phyloP scores from a whole-genome alignment of 2,113 vertebrate species.

The Brevimyrus niger region DNA sequence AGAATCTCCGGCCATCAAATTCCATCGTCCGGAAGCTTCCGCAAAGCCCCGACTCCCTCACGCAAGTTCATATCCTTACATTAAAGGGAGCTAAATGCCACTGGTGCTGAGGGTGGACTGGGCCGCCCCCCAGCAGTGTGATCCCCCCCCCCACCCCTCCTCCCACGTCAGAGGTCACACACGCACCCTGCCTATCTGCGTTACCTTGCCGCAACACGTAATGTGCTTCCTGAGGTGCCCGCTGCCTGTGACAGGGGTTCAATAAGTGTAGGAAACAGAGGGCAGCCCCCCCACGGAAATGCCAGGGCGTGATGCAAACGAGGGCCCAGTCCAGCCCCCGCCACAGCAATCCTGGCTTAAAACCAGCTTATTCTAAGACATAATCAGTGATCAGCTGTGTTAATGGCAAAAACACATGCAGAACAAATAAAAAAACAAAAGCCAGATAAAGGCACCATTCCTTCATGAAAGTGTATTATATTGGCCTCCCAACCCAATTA shows the following conservation, averaged over 20 bases:
- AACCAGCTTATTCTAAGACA: neutral
- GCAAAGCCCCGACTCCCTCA: neutral
- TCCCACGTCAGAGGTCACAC: constrained; percentile 47
- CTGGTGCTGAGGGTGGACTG: neutral
- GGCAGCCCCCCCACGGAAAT: constrained; percentile 29
- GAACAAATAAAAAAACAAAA: neutral
- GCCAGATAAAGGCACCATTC: neutral
- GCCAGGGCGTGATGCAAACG: constrained; percentile 44
- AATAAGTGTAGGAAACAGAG: constrained; percentile 40
- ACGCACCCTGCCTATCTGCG: constrained; percentile 42
- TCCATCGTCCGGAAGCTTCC: neutral
- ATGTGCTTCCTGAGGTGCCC: constrained; percentile 25
- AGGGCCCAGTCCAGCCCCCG: neutral
- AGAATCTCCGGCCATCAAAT: neutral
- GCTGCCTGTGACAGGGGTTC: constrained; percentile 25
- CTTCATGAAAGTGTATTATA: neutral
- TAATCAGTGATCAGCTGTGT: neutral
- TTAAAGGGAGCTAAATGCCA: neutral
- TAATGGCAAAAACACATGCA: neutral
- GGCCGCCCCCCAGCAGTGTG: neutral
- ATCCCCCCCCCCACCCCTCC: no score
- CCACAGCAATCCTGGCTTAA: neutral
- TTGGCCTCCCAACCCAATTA: neutral
- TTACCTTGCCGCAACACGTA: constrained; percentile 33
- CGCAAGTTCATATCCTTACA: neutral